These are phyloP conservation scores for Allacma fusca DNA, from an alignment of 2,888 invertebrate genomes.

Conservation along the genomic window DNA sequence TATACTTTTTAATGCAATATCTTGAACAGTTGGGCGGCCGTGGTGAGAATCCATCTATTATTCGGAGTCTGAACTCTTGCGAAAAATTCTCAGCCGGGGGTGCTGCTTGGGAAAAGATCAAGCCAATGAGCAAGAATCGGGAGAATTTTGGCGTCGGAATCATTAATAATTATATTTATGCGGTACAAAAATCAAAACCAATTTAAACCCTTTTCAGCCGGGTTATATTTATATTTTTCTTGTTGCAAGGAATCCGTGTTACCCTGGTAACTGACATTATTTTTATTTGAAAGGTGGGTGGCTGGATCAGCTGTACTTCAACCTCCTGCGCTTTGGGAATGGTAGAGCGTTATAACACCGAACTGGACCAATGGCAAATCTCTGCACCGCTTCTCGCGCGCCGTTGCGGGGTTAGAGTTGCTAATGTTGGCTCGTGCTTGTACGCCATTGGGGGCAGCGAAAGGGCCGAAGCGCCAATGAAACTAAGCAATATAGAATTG, in stretches of 20 bases:
- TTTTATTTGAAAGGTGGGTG: neutral
- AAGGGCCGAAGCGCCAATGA: neutral
- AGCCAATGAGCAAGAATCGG: neutral
- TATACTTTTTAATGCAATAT: neutral
- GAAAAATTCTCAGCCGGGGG: neutral
- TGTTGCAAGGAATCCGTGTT: too few relatives aligned
- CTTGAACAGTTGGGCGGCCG: slow-evolving; percentile 8
- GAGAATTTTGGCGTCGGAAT: slow-evolving; percentile 14
- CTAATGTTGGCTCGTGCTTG: neutral
- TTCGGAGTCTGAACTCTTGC: neutral
- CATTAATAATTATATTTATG: neutral
- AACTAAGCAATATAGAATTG: neutral
- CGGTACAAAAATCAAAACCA: neutral
- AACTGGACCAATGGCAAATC: slow-evolving; percentile 5
- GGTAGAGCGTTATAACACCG: neutral
- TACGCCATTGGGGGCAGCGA: slow-evolving; percentile 1
- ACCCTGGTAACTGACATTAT: neutral
- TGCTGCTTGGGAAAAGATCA: neutral
- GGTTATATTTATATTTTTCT: neutral
- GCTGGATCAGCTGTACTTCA: slow-evolving; percentile 13
- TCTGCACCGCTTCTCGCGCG: neutral
- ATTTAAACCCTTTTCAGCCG: neutral
- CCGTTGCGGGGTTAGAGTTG: neutral
- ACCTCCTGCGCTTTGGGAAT: neutral
- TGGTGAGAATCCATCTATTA: neutral